These are phyloP conservation scores for Caenorhabditis plicata DNA, from an alignment of 2,888 invertebrate species.

Conservation along the genomic window DNA sequence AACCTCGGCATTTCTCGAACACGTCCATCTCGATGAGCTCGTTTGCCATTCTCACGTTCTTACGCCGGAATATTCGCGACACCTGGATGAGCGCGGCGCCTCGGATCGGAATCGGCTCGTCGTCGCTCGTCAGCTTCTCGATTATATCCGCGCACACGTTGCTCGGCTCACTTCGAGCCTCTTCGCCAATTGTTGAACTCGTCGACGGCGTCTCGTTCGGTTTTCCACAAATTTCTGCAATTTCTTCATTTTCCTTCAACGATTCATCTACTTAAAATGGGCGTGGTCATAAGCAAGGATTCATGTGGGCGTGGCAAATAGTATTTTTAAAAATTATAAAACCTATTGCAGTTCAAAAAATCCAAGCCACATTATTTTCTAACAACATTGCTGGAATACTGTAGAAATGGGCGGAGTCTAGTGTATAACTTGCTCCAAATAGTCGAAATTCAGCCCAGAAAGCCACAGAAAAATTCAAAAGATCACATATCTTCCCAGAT, in stretches of 20 bases:
- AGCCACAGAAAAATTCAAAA: too few species aligned
- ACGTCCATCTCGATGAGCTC: slow-evolving; percentile 12
- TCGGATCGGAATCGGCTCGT: slow-evolving; percentile 20
- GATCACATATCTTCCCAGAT: too few species aligned
- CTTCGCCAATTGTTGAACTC: not conserved
- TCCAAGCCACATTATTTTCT: too few species aligned
- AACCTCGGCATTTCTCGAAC: too few species aligned
- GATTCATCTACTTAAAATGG: slow-evolving; percentile 1
- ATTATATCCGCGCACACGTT: slow-evolving; percentile 18
- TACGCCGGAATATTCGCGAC: slow-evolving; percentile 8
- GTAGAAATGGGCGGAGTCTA: too few species aligned
- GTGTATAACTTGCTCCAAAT: too few species aligned
- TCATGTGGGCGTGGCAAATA: slow-evolving; percentile 4
- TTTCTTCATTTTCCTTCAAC: slow-evolving; percentile 5
- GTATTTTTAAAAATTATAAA: too few species aligned
- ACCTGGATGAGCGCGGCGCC: slow-evolving; percentile 31
- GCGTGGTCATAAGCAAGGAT: slow-evolving; percentile 3
- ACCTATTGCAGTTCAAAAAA: too few species aligned
- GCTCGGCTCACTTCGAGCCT: too few species aligned
- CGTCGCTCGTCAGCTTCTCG: slow-evolving; percentile 17
- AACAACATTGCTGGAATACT: too few species aligned
- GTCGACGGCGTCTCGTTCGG: not conserved
- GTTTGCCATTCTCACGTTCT: not conserved
- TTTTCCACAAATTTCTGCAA: not conserved
- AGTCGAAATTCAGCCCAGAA: too few species aligned